Evolutionary conservation across 2,888 invertebrate species (phyloP), one percentile per base, ranked within the genome.

Genomic region (Automeris io): DNA sequence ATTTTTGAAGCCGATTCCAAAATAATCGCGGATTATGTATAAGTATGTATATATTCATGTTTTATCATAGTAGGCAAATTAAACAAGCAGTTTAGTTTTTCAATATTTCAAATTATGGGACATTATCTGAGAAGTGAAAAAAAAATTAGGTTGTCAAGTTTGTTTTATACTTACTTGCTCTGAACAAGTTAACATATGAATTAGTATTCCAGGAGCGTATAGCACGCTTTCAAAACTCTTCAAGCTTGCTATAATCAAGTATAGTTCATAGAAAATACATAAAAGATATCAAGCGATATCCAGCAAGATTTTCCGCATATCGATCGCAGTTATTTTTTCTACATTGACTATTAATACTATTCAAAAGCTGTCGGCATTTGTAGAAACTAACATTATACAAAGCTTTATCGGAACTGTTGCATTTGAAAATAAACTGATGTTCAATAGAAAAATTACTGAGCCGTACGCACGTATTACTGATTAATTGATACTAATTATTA

Each of bases 401-500:
- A 57, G 57, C 66, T 46, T 52, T 57, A 54, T 59, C 58, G 47
- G 63, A 58, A 67, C 67, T 62, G 50, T 70, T 70, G 73, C 66
- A 52, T 65, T 53, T 38, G 35, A 56, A 59, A 73, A 72, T 71
- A 74, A 74, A 74, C 59, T 49, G 57, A 63, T 55, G 50, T 73
- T 77, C 63, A 56, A 54, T 49, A 70, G 77, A 83, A 82, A 77
- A 78, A 57, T 63, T 72, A 74, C 61, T 70, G 59, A 61, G 46
- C 67, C 76, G 71, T 63, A 62, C 76, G 67, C 56, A 55, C 57
- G n/a, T n/a, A n/a, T 66, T 71, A 71, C 77, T n/a, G 69, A 74
- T 77, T 80, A 81, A 81, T 81, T 79, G 73, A 79, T 79, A 78
- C 66, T 79, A 81, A 83, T 81, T 79, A 80, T 81, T 83, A 78